Base-by-base conservation (phyloP, 2,797 vertebrate genomes). In the Poeciliopsis turneri region DNA sequence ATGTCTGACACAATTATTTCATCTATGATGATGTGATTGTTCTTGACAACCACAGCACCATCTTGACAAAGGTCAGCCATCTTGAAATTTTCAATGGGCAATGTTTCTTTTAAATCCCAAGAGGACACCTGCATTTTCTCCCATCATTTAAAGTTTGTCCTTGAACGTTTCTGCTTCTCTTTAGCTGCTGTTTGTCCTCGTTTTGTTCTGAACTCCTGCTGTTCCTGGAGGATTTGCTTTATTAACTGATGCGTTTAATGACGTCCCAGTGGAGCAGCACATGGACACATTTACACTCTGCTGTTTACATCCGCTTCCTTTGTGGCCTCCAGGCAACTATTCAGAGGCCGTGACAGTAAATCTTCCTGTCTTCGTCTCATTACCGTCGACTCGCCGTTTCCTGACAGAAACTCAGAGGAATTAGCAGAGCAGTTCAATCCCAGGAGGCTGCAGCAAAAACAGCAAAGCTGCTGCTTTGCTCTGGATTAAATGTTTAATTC, bases 231-330 rank as follows among this genome's bases (percentile, higher is more conserved):
- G n/a, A 75, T 64, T 41, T 41, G 33, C 12, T 53, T 51, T 70
- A 13, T 49, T 5, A 11, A 20, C 46, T 1, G 18, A 33, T 71
- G 72, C 41, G 46, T 84, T 76, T 89, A 86, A 91, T 88, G 79
- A 90, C 78, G 12, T 80, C 86, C 85, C 81, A 5, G 25, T 43
- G 73, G 73, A 43, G 55, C 79, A 16, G 80, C 82, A 73, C 76
- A 55, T 55, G 4, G 75, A 71, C 55, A 5, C 25, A 5, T 80
- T 84, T n/a, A 76, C 33, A 77, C 28, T 71, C 72, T 59, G 16
- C 45, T 61, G 39, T 83, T 78, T 75, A 25, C 55, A 69, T 55
- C 41, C 15, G 25, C 49, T 69, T 84, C 76, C 46, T 72, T 43
- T 59, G 1, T 28, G 8, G 73, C 82, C 47, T 68, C 86, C 79